These are phyloP conservation scores for Mormyrus lacerda DNA, from an alignment of 2,113 vertebrate species.

Conservation along the genomic window DNA sequence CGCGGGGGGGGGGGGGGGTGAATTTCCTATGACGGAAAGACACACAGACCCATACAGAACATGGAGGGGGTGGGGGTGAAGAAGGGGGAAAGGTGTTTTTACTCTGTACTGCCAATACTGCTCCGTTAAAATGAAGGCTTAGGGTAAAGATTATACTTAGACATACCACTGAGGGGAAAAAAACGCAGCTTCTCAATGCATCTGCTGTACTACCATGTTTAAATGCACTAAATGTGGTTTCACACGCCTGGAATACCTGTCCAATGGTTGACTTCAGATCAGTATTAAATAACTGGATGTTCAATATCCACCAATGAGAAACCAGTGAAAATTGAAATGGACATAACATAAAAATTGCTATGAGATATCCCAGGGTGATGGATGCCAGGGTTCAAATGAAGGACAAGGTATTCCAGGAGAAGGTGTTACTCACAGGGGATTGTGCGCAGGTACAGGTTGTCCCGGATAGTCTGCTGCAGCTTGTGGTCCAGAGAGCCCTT, in stretches of 20 bases:
- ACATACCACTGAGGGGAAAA: not conserved
- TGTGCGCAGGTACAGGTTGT: conserved; percentile 96
- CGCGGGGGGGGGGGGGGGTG: not conserved
- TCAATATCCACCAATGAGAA: not conserved
- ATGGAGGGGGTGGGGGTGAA: not conserved
- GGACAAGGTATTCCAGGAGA: not conserved
- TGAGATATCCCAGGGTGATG: not conserved
- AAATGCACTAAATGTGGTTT: not conserved
- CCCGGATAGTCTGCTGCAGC: conserved; percentile 94
- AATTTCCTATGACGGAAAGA: not conserved
- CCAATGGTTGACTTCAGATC: not conserved
- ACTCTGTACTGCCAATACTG: not conserved
- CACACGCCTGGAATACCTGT: not conserved
- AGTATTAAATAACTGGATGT: not conserved
- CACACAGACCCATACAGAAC: not conserved
- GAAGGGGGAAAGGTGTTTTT: not conserved
- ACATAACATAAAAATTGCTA: not conserved
- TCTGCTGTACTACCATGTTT: not conserved
- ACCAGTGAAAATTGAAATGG: not conserved
- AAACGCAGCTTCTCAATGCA: not conserved
- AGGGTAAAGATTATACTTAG: not conserved
- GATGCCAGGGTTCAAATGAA: not conserved
- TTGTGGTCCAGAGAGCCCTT: conserved; percentile 96
- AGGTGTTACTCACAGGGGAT: conserved; percentile 84
- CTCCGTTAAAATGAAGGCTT: not conserved